phyloP scores from a whole-genome alignment of 2,888 invertebrate genomes.

The Prosapia bicincta region DNA sequence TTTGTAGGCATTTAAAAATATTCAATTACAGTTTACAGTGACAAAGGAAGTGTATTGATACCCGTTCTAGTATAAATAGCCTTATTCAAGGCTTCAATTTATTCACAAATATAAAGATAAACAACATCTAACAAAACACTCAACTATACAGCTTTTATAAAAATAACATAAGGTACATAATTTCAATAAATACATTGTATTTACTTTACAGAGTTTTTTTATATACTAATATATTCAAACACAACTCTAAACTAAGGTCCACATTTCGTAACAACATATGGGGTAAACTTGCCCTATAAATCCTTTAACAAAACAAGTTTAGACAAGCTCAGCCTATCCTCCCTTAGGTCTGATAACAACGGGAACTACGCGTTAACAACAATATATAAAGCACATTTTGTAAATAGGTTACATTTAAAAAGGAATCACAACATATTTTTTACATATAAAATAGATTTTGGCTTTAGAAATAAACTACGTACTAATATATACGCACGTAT shows the following conservation, averaged over 20 bases:
- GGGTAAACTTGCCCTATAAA: not conserved
- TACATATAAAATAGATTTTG: not conserved
- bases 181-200: not conserved
- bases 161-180: not conserved
- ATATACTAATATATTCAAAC: not conserved
- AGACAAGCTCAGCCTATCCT: not conserved
- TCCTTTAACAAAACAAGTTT: not conserved
- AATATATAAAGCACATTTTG: not conserved
- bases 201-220: not conserved
- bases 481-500: not conserved
- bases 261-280: not conserved
- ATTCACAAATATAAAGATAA: slow-evolving; percentile 2
- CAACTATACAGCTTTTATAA: not conserved
- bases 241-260: not conserved
- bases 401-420: not conserved
- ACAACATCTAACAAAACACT: not conserved
- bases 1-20: too few species aligned
- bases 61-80: not conserved
- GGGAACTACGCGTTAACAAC: not conserved
- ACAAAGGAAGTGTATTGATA: not conserved
- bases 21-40: too few species aligned
- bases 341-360: not conserved
- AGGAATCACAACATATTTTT: not conserved
- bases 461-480: not conserved
- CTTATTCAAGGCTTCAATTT: not conserved